These are phyloP conservation scores for Delphinus delphis DNA, from an alignment of 2,113 vertebrate genomes.

Conservation along the genomic window DNA sequence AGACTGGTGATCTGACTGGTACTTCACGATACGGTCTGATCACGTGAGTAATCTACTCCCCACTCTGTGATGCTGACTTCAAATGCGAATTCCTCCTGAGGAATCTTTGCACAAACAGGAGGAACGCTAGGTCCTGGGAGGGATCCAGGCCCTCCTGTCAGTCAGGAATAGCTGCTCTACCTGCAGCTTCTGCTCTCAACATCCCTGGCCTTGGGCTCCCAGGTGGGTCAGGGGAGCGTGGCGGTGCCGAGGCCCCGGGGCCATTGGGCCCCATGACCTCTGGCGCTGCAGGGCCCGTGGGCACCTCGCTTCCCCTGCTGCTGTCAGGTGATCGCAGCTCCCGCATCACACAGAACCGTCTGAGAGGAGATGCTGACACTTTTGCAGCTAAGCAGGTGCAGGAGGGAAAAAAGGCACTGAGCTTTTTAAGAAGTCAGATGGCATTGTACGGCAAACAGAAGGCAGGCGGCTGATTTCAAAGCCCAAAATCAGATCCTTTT, in stretches of 20 bases:
- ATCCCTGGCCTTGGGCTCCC: neutral
- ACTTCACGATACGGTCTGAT: fast-evolving
- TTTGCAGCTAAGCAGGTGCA: conserved; percentile 84
- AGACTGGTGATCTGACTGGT: neutral
- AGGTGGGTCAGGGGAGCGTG: neutral
- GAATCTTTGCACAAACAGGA: neutral
- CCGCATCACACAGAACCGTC: conserved; percentile 69
- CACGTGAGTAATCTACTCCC: fast-evolving
- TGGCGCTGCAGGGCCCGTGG: fast-evolving
- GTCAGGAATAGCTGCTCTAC: fast-evolving
- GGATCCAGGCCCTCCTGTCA: neutral
- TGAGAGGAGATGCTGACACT: conserved; percentile 74
- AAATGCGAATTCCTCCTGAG: fast-evolving
- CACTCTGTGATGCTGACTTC: neutral
- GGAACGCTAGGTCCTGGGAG: neutral
- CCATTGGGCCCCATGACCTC: fast-evolving
- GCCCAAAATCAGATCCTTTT: conserved; percentile 83
- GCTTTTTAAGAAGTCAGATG: conserved; percentile 81
- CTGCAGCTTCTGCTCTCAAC: neutral
- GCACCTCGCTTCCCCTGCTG: conserved; percentile 56
- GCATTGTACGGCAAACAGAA: conserved; percentile 81
- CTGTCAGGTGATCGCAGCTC: conserved; percentile 53
- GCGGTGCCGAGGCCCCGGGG: fast-evolving
- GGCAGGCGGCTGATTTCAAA: conserved; percentile 81
- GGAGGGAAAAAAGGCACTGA: conserved; percentile 61